phyloP scores from a whole-genome alignment of 2,113 vertebrate species.

The Osmerus eperlanus region DNA sequence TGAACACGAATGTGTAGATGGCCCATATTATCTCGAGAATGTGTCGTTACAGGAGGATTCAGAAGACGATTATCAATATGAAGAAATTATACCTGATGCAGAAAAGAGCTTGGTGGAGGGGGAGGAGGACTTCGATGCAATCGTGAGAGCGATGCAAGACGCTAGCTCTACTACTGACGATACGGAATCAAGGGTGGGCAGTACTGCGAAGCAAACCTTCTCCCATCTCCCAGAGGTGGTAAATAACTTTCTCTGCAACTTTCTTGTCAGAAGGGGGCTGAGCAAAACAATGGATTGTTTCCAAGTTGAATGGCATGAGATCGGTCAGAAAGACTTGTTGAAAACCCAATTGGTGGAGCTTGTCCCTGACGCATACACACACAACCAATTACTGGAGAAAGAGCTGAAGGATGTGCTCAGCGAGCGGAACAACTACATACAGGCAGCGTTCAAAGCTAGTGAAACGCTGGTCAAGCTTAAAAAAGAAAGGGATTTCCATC shows the following conservation, averaged over 20 bases:
- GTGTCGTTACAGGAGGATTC: not conserved
- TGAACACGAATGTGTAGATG: conserved; percentile 26
- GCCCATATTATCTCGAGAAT: conserved; percentile 5
- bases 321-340: conserved; percentile 64
- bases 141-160: conserved; percentile 59
- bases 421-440: conserved; percentile 72
- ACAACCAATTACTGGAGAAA: conserved; percentile 71
- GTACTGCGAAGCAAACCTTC: conserved; percentile 35
- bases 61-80: not conserved
- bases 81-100: conserved; percentile 62
- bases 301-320: conserved; percentile 87
- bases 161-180: conserved; percentile 47
- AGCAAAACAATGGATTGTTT: conserved; percentile 83
- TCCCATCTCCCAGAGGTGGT: conserved; percentile 70
- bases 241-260: conserved; percentile 89
- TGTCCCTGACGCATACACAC: conserved; percentile 73
- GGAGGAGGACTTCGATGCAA: conserved; percentile 75
- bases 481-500: conserved; percentile 84
- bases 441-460: conserved; percentile 66
- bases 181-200: conserved; percentile 43
- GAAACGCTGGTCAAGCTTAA: conserved; percentile 74
- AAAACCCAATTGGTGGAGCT: conserved; percentile 42
- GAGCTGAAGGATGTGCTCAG: conserved; percentile 70
- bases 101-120: conserved; percentile 69
- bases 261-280: conserved; percentile 81